A percentile compares a stretch with the other conserved stretches of the same genome.
Evolutionary conservation across 2,888 invertebrate species (phyloP).

Genomic region (Orthosia gracilis): DNA sequence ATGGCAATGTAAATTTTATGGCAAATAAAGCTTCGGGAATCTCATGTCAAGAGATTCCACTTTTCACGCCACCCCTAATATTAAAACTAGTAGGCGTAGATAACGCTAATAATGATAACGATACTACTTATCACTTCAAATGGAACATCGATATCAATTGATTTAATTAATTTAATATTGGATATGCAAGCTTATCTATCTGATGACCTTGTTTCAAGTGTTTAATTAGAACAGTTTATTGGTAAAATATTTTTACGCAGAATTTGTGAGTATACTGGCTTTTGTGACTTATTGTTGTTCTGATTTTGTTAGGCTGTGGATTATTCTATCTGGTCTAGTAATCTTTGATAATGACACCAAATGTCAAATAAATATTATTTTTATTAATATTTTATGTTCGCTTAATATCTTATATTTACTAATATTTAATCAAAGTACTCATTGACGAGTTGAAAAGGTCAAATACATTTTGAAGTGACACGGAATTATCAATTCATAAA

Average conservation of each 20-base stretch:
- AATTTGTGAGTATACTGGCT: constrained; percentile 17
- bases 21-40: not conserved
- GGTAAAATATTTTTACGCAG: constrained; percentile 21
- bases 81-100: constrained; percentile 59
- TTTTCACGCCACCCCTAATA: constrained; percentile 16
- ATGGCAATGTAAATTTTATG: not conserved
- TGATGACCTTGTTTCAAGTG: constrained; percentile 65
- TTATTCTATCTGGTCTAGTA: not conserved
- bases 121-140: constrained; percentile 70
- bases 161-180: constrained; percentile 81
- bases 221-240: constrained; percentile 38
- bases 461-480: not conserved
- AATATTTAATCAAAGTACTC: not conserved
- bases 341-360: not conserved
- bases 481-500: too few relatives aligned
- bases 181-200: constrained; percentile 68
- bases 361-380: not conserved
- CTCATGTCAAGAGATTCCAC: not conserved
- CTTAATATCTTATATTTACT: not conserved
- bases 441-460: not conserved
- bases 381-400: not conserved
- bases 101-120: constrained; percentile 63
- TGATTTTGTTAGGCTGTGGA: constrained; percentile 4
- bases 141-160: constrained; percentile 73
- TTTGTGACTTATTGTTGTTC: not conserved